Evolutionary conservation across 2,888 invertebrate species (phyloP).

Genomic region (Euplagia quadripunctaria): DNA sequence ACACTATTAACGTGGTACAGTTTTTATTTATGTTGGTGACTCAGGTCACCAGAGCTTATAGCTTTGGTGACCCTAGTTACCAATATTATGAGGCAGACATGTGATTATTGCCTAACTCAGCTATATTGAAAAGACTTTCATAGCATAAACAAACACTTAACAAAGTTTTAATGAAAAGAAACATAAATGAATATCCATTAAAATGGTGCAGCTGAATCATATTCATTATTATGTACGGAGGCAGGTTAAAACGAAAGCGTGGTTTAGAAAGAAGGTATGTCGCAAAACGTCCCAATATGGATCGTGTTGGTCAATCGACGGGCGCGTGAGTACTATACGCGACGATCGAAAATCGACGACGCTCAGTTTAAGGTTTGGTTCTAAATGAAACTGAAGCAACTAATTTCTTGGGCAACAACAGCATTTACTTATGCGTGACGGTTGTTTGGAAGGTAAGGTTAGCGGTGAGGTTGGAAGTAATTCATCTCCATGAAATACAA

Average conservation of each 20-base stretch:
- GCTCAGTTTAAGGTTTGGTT: neutral
- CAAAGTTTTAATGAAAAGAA: neutral
- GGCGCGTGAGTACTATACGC: conserved; percentile 48
- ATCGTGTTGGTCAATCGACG: conserved; percentile 65
- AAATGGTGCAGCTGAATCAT: conserved; percentile 18
- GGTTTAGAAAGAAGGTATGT: conserved; percentile 57
- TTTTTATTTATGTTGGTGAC: neutral
- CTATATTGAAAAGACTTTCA: too few relatives aligned
- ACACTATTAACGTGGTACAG: neutral
- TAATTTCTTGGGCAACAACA: neutral
- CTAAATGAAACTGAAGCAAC: neutral
- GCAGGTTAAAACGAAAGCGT: conserved; percentile 58
- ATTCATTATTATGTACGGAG: conserved; percentile 56
- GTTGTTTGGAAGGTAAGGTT: too few relatives aligned
- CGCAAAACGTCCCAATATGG: conserved; percentile 72
- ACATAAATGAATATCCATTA: neutral
- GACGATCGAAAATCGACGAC: neutral
- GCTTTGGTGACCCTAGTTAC: neutral
- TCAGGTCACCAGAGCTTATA: neutral
- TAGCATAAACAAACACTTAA: too few relatives aligned
- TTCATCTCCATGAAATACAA: too few relatives aligned
- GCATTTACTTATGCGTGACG: neutral
- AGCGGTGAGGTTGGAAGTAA: too few relatives aligned
- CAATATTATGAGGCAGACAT: too few relatives aligned
- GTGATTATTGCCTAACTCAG: too few relatives aligned